Percentiles rank a stretch among this genome's conserved stretches.
Conservation (phyloP, 2,888 invertebrate genomes). For the Sclerodermus sp. region DNA sequence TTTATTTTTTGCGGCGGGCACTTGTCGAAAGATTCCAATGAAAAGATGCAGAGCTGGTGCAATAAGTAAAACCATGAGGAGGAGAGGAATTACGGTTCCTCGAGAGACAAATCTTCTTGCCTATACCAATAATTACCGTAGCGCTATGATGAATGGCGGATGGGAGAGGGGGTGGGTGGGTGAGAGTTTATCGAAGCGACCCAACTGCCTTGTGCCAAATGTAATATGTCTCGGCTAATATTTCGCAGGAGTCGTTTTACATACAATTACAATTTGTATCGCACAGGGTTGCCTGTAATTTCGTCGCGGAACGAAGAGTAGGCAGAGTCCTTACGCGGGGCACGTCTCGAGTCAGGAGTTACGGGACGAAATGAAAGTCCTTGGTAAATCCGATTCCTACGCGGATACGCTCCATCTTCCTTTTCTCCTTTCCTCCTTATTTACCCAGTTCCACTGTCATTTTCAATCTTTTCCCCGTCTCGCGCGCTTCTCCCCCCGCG, state of each 20-base stretch:
- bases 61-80: too few species aligned
- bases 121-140: too few species aligned
- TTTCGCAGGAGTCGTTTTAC: conserved; percentile 31
- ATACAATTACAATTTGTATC: conserved; percentile 45
- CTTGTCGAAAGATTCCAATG: too few species aligned
- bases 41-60: too few species aligned
- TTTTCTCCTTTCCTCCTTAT: conserved; percentile 1
- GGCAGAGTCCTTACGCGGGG: background rate
- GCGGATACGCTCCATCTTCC: conserved; percentile 12
- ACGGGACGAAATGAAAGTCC: conserved; percentile 44
- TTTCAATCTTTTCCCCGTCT: conserved; percentile 1
- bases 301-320: background rate
- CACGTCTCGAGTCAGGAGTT: conserved; percentile 21
- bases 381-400: conserved; percentile 29
- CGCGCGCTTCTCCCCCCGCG: too few species aligned
- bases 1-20: too few species aligned
- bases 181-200: conserved; percentile 16
- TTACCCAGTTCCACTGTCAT: background rate
- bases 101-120: too few species aligned
- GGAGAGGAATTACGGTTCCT: too few species aligned
- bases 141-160: too few species aligned
- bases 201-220: too few species aligned
- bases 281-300: conserved; percentile 18
- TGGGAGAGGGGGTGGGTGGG: background rate
- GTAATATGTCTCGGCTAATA: conserved; percentile 24